Conservation (phyloP, 2,888 invertebrate species). For the Trisateles emortualis region DNA sequence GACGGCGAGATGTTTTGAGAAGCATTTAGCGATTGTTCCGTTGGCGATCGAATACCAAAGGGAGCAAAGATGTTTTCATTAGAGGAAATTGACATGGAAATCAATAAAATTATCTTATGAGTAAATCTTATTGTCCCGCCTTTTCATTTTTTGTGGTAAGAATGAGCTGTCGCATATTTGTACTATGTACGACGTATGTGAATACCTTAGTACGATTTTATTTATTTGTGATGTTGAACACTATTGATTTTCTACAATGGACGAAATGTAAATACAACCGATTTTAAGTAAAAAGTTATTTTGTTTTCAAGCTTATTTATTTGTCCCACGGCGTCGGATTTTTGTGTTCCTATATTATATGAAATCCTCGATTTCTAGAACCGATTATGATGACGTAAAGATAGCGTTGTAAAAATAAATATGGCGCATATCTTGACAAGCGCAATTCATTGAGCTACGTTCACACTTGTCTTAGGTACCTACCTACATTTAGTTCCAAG, state of each 20-base stretch:
- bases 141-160: constrained; percentile 79
- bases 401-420: constrained; percentile 64
- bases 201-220: constrained; percentile 86
- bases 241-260: constrained; percentile 86
- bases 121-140: constrained; percentile 79
- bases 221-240: constrained; percentile 87
- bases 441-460: constrained; percentile 51
- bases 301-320: constrained; percentile 85
- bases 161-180: constrained; percentile 81
- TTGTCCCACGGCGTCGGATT: constrained; percentile 59
- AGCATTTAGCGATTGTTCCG: constrained; percentile 74
- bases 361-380: constrained; percentile 34
- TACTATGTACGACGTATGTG: constrained; percentile 81
- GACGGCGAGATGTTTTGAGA: constrained; percentile 57
- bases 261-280: constrained; percentile 87
- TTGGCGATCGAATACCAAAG: constrained; percentile 74
- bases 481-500: constrained; percentile 47
- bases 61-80: constrained; percentile 67
- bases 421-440: constrained; percentile 52
- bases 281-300: constrained; percentile 86
- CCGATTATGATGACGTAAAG: constrained; percentile 47
- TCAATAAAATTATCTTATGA: constrained; percentile 74
- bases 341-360: constrained; percentile 33
- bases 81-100: constrained; percentile 73
- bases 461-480: constrained; percentile 46